A percentile compares a stretch with the other conserved stretches of the same genome.
phyloP scores from a whole-genome alignment of 2,113 vertebrate species.

The Terrapene triunguis region DNA sequence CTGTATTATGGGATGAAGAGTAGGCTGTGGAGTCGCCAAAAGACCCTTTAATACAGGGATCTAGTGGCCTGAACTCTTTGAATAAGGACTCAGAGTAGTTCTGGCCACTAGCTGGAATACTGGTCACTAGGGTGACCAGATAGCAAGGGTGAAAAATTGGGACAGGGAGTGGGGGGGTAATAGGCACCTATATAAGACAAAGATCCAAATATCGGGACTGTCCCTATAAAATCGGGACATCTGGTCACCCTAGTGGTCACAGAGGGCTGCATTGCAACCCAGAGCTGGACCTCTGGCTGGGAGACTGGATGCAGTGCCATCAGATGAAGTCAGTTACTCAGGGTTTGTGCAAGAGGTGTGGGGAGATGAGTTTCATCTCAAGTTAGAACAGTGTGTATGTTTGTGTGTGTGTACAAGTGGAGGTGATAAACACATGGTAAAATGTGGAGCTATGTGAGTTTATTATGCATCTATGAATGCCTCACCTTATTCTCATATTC shows the following conservation, averaged over 20 bases:
- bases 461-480: conserved; percentile 22
- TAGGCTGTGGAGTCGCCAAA: not conserved
- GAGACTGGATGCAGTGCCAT: not conserved
- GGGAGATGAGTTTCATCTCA: not conserved
- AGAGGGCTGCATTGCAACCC: not conserved
- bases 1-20: not conserved
- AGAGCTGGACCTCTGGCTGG: not conserved
- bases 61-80: not conserved
- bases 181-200: too few species aligned
- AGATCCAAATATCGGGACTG: too few species aligned
- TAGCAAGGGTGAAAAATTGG: too few species aligned
- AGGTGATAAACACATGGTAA: conserved; percentile 1
- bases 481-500: not conserved
- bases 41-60: not conserved
- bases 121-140: not conserved
- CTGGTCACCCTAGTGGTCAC: not conserved
- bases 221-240: too few species aligned
- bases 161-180: too few species aligned
- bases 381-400: conserved; percentile 19
- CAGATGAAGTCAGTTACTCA: not conserved
- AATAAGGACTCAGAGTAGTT: not conserved
- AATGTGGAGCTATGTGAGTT: conserved; percentile 32
- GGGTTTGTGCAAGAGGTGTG: not conserved
- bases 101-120: not conserved
- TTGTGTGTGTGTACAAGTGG: not conserved